A percentile compares a stretch with the other conserved stretches of the same genome.
These are phyloP conservation scores for Hypothenemus hampei DNA, from an alignment of 1,140 invertebrate species.

Conservation along the genomic window DNA sequence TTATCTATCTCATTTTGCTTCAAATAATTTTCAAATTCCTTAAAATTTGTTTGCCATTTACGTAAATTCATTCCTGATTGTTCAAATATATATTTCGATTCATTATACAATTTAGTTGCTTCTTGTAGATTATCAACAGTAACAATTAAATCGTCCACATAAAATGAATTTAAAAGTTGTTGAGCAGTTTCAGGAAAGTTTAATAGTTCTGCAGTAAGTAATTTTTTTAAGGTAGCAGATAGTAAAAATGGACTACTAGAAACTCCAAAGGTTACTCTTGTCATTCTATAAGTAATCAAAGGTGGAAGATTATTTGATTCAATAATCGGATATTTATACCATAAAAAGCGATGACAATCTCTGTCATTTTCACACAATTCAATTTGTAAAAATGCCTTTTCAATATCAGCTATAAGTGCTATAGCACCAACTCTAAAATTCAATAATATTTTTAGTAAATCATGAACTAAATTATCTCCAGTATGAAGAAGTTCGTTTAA, in stretches of 20 bases:
- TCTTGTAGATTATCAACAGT: slow-evolving; percentile 4
- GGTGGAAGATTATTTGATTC: neutral
- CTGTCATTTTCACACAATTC: slow-evolving; percentile 32
- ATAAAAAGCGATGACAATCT: slow-evolving; percentile 42
- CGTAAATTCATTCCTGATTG: too few relatives aligned
- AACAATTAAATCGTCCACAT: slow-evolving; percentile 28
- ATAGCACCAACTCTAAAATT: slow-evolving; percentile 41
- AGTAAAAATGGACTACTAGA: slow-evolving; percentile 42
- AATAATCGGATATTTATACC: too few relatives aligned
- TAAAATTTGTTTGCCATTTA: too few relatives aligned
- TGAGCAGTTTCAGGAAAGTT: slow-evolving; percentile 10
- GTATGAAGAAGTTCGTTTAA: slow-evolving; percentile 34
- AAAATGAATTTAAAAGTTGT: slow-evolving; percentile 19
- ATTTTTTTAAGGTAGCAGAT: slow-evolving; percentile 33
- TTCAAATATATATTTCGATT: too few relatives aligned
- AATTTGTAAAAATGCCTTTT: slow-evolving; percentile 46
- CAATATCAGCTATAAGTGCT: slow-evolving; percentile 45
- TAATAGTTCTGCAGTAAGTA: neutral
- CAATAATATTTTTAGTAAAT: slow-evolving; percentile 41
- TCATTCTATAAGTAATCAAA: slow-evolving; percentile 23
- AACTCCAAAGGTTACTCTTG: slow-evolving; percentile 39
- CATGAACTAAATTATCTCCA: slow-evolving; percentile 45
- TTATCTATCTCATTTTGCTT: too few relatives aligned
- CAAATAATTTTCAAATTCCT: too few relatives aligned
- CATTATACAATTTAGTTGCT: neutral